Evolutionary conservation across 2,797 vertebrate species (phyloP), one percentile per base, ranked within the genome.

Genomic region (Neomorphus geoffroyi): DNA sequence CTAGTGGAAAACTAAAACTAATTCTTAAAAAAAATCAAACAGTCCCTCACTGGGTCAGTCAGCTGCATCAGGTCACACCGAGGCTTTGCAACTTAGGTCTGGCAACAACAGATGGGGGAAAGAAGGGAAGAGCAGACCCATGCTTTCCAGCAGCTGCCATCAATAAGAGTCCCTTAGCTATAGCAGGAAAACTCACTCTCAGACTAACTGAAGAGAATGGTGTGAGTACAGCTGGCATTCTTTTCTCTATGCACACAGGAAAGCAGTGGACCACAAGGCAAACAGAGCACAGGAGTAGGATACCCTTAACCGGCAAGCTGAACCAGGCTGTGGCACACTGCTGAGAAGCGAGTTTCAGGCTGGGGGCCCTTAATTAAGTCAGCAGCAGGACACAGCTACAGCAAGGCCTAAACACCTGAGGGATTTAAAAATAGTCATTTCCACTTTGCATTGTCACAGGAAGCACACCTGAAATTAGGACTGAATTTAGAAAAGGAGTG

Each of bases 361-460:
- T 58, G 41, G 50, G 48, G 51, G 5, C 6, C n/a, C 54, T 72
- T 81, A 84, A 81, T 92, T 90, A 84, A 88, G 30, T 88, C 54
- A 93, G 80, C 70, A 90, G 91, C 66, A 88, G 86, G 92, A 72
- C 75, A 70, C 3, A 1, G 32, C 13, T 66, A 73, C 54, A 65
- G 37, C 18, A 79, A 79, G 43, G 51, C 12, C 66, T 39, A 54
- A 90, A 84, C 43, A 75, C 54, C 53, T 8, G 30, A 79, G 58
- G 7, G n/a, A 32, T 54, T 94, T 86, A 70, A 93, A 94, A 96
- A 91, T 33, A 88, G 54, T 27, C 30, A 39, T 22, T 78, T 30
- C 50, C 69, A 64, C 35, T 77, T 82, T 10, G 23, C 24, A 12
- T 46, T 77, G 50, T 86, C 64, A 56, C 57, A 80, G 61, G n/a